Evolutionary conservation across 2,888 invertebrate species (phyloP).

Genomic region (Antheraea assamensis): DNA sequence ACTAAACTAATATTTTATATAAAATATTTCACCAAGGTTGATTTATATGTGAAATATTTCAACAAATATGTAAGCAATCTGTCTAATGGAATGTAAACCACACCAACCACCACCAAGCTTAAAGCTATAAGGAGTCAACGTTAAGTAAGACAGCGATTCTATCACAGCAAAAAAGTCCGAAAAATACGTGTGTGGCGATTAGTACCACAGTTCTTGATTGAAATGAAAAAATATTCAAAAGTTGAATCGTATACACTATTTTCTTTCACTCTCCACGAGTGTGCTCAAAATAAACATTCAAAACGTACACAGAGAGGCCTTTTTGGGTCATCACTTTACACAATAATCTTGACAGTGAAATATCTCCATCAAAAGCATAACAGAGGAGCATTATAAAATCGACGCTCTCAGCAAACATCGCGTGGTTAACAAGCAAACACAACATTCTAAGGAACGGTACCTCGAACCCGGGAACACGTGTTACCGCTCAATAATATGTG

Average conservation of each 20-base stretch:
- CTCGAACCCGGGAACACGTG: slow-evolving; percentile 24
- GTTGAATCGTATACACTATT: not conserved
- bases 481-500: slow-evolving; percentile 44
- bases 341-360: slow-evolving; percentile 7
- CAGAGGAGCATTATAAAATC: not conserved
- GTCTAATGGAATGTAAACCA: not conserved
- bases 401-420: slow-evolving; percentile 4
- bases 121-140: not conserved
- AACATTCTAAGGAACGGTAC: slow-evolving; percentile 37
- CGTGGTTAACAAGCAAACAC: slow-evolving; percentile 31
- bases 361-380: not conserved
- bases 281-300: not conserved
- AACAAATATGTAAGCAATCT: not conserved
- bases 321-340: not conserved
- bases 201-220: not conserved
- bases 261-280: not conserved
- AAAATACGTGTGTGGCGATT: not conserved
- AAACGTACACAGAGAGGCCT: not conserved
- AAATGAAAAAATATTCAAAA: not conserved
- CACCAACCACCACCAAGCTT: not conserved
- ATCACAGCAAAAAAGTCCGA: too few relatives aligned
- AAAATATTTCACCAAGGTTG: too few relatives aligned
- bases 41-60: too few relatives aligned
- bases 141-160: not conserved
- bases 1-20: not conserved